A percentile compares a stretch with the other conserved stretches of the same genome.
Evolutionary conservation across 2,113 vertebrate species (phyloP).

Genomic region (Talpa occidentalis): DNA sequence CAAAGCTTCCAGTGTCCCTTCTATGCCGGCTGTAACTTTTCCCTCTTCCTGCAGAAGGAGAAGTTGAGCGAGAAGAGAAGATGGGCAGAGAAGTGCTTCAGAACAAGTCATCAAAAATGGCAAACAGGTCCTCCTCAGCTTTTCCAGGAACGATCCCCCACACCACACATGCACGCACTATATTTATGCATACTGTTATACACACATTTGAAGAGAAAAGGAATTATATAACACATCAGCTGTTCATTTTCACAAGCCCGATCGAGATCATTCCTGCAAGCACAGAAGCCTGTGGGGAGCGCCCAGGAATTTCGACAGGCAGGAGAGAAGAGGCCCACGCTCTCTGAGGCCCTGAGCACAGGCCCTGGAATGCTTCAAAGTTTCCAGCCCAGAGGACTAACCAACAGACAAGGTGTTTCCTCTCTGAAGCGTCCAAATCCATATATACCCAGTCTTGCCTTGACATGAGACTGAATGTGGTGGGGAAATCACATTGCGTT

Average conservation of each 20-base stretch:
- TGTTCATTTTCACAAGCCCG: conserved; percentile 62
- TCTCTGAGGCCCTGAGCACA: not conserved
- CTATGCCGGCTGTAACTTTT: not conserved
- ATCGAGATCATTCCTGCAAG: not conserved
- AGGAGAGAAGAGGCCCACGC: not conserved
- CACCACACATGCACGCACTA: not conserved
- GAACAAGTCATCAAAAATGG: conserved; percentile 10
- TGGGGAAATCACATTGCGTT: not conserved
- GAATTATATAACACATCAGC: conserved; percentile 58
- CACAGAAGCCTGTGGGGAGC: not conserved
- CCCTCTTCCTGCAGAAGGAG: not conserved
- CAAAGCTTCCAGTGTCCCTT: not conserved
- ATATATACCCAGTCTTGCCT: not conserved
- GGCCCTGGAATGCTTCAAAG: not conserved
- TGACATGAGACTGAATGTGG: not conserved
- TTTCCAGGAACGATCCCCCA: conserved; percentile 30
- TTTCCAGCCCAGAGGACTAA: not conserved
- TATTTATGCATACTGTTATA: conserved; percentile 46
- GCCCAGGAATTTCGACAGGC: not conserved
- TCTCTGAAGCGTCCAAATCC: not conserved
- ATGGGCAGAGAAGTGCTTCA: not conserved
- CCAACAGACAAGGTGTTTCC: not conserved
- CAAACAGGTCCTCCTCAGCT: conserved; percentile 33
- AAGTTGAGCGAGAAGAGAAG: not conserved
- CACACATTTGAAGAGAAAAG: conserved; percentile 44